Evolutionary conservation across 2,888 invertebrate genomes (phyloP).

Genomic region (Drosophila percnosoma): DNA sequence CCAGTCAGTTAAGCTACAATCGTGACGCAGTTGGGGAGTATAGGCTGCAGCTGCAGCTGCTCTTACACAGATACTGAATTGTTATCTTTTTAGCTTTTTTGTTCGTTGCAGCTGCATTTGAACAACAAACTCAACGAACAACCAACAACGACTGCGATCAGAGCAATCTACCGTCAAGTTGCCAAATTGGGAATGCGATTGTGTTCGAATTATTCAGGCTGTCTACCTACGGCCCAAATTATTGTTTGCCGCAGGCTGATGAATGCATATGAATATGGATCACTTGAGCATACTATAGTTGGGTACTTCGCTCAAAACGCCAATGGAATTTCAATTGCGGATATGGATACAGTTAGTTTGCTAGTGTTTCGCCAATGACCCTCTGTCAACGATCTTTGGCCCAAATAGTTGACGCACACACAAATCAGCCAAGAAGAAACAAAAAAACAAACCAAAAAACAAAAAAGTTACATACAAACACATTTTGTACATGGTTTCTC

Average conservation of each 20-base stretch:
- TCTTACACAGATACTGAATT: conserved; percentile 19
- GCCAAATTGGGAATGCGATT: conserved; percentile 33
- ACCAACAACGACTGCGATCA: conserved; percentile 2
- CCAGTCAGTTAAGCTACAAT: conserved; percentile 19
- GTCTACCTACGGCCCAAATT: conserved; percentile 17
- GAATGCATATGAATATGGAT: conserved; percentile 36
- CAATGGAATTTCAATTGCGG: conserved; percentile 19
- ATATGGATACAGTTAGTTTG: conserved; percentile 44
- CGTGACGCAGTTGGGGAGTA: conserved; percentile 31
- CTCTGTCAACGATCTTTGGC: conserved; percentile 68
- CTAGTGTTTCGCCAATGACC: conserved; percentile 25
- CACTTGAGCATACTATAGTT: conserved; percentile 3
- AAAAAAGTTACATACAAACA: conserved; percentile 9
- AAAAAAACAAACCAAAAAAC: not conserved
- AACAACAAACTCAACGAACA: conserved; percentile 11
- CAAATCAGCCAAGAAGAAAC: conserved; percentile 44
- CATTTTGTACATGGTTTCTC: conserved; percentile 17
- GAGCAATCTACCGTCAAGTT: conserved; percentile 12
- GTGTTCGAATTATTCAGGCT: conserved; percentile 2
- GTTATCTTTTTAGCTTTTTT: conserved; percentile 2
- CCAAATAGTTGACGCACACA: conserved; percentile 54
- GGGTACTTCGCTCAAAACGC: not conserved
- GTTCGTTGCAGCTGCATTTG: conserved; percentile 22
- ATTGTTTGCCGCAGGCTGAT: conserved; percentile 5
- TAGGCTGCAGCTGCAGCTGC: conserved; percentile 39